These are phyloP conservation scores for Gymnosoma rotundatum DNA, from an alignment of 2,888 invertebrate species.

Conservation along the genomic window DNA sequence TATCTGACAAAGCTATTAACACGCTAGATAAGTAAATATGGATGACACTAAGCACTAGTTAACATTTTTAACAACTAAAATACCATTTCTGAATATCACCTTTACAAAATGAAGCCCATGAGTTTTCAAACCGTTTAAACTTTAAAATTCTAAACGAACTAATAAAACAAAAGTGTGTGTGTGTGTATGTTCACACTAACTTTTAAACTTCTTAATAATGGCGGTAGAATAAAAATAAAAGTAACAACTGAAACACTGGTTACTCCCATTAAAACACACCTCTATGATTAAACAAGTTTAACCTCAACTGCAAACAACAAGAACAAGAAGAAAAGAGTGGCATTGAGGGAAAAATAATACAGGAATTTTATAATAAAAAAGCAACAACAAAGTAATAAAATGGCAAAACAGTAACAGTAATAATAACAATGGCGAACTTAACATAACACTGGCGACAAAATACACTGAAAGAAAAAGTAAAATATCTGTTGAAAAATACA, in stretches of 20 bases:
- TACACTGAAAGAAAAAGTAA: conserved; percentile 31
- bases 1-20: no score
- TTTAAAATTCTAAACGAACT: not conserved
- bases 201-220: conserved; percentile 46
- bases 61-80: no score
- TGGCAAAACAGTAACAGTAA: conserved; percentile 52
- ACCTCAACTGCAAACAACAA: conserved; percentile 58
- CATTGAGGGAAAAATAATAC: not conserved
- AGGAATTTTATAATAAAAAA: conserved; percentile 7
- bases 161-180: not conserved
- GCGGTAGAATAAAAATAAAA: conserved; percentile 18
- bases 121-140: no score
- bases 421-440: conserved; percentile 52
- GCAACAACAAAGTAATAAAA: conserved; percentile 58
- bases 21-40: no score
- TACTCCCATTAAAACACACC: conserved; percentile 65
- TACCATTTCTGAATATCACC: no score
- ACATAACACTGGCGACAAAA: conserved; percentile 24
- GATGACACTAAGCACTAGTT: no score
- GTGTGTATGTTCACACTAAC: conserved; percentile 30
- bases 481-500: no score
- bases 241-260: conserved; percentile 43
- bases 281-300: conserved; percentile 66
- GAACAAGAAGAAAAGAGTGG: not conserved
- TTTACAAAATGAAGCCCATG: no score